phyloP scores from a whole-genome alignment of 2,888 invertebrate species.

The Ceraclea dissimilis region DNA sequence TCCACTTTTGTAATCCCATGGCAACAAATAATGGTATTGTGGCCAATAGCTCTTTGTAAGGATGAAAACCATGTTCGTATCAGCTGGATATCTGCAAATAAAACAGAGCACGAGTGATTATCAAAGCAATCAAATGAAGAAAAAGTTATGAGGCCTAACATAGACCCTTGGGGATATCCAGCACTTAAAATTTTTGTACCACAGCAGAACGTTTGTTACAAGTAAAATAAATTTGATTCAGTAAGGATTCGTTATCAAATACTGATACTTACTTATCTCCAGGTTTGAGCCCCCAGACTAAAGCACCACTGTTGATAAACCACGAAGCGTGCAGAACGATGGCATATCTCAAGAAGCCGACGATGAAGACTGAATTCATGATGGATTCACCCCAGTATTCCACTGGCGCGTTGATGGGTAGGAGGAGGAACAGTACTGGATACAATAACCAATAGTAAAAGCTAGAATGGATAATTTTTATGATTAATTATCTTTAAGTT shows the following conservation, averaged over 20 bases:
- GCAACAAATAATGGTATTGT: conserved; percentile 70
- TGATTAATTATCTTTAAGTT: no score
- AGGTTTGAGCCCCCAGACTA: conserved; percentile 64
- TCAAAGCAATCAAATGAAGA: no score
- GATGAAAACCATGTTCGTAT: conserved; percentile 69
- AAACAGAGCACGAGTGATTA: neutral
- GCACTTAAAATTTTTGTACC: no score
- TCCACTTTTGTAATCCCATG: conserved; percentile 74
- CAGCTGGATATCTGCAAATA: conserved; percentile 53
- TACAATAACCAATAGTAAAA: conserved; percentile 58
- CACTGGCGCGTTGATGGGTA: conserved; percentile 69
- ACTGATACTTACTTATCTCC: conserved; percentile 65
- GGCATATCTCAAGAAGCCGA: conserved; percentile 61
- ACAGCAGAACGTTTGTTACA: no score
- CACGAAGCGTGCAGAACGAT: conserved; percentile 59
- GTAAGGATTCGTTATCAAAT: no score
- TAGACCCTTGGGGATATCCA: no score
- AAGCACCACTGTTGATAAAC: conserved; percentile 65
- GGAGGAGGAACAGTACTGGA: conserved; percentile 53
- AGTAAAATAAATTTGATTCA: no score
- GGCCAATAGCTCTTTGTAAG: conserved; percentile 71
- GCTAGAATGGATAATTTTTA: conserved; percentile 38
- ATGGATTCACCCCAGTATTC: conserved; percentile 73
- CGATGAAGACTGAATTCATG: conserved; percentile 52
- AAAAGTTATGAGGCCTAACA: no score